Evolutionary conservation across 2,113 vertebrate genomes (phyloP).

Genomic region (Triplophysa dalaica): DNA sequence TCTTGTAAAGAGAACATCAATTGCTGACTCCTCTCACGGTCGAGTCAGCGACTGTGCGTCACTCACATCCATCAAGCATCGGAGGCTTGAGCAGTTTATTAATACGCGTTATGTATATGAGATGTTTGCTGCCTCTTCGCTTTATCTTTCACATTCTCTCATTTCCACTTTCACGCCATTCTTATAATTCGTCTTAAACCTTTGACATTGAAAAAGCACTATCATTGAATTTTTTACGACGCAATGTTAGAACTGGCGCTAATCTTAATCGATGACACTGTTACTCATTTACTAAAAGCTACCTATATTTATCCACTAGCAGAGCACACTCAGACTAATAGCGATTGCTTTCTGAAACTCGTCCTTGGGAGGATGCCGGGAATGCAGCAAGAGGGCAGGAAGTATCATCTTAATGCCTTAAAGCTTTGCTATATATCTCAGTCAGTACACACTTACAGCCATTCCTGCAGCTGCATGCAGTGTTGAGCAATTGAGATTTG

Average conservation of each 20-base stretch:
- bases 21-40: constrained; percentile 51
- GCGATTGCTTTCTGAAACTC: constrained; percentile 81
- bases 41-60: constrained; percentile 57
- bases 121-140: constrained; percentile 41
- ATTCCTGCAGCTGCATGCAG: constrained; percentile 4
- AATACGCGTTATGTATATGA: constrained; percentile 71
- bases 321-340: constrained; percentile 82
- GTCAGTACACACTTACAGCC: constrained; percentile 4
- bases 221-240: constrained; percentile 73
- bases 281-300: constrained; percentile 89
- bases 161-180: constrained; percentile 53
- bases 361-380: constrained; percentile 81
- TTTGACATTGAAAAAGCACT: constrained; percentile 79
- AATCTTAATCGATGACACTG: constrained; percentile 81
- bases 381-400: constrained; percentile 67
- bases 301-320: constrained; percentile 79
- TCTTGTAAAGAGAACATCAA: constrained; percentile 50
- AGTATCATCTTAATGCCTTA: constrained; percentile 68
- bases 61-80: constrained; percentile 66
- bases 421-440: constrained; percentile 55
- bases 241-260: constrained; percentile 70
- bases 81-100: constrained; percentile 71
- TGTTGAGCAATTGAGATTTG: too few species aligned
- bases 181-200: constrained; percentile 70
- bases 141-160: constrained; percentile 46